Evolutionary conservation across 2,113 vertebrate genomes (phyloP), one percentile per base, ranked within the genome.

Genomic region (Dasypus novemcinctus): DNA sequence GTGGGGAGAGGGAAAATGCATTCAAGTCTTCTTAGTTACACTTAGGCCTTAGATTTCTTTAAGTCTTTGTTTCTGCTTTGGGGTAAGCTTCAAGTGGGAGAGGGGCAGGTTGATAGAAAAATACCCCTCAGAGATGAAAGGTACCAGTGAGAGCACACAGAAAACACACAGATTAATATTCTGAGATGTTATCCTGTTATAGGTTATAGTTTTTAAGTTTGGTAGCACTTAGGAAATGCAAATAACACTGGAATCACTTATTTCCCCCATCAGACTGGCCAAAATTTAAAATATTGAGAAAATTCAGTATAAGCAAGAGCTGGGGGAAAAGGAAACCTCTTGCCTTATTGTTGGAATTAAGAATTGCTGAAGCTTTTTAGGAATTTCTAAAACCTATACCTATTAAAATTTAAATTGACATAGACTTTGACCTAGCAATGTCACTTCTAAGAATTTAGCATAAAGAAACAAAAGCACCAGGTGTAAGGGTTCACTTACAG

Each of bases 241-340:
- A 88, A 80, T 75, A 84, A 85, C 21, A 57, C 57, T 84, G 43
- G 59, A 76, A 72, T 29, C 17, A 64, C 64, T 10, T 46, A 4
- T 43, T 17, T 41, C 38, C 15, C 12, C 2, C 11, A 25, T 78
- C 49, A 91, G 31, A 43, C 57, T 64, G 36, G 21, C 64, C 46
- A 81, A 76, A 64, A 31, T 88, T 92, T 79, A 94, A 95, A 76
- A 92, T 90, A 81, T 31, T 38, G 54, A 31, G 20, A 81, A 38
- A 9, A 81, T 86, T 6, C 36, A 64, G 41, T n/a, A 79, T 21
- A 64, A 52, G 20, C 25, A 52, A 46, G n/a, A 68, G 25, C 21
- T 76, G 11, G 20, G 21, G 7, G 41, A 4, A 31, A 54, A n/a
- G 8, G 41, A 57, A 38, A 5, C 68, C 29, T 82, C 4, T 46